Conservation (phyloP, 2,797 vertebrate genomes). For the Avahi laniger region DNA sequence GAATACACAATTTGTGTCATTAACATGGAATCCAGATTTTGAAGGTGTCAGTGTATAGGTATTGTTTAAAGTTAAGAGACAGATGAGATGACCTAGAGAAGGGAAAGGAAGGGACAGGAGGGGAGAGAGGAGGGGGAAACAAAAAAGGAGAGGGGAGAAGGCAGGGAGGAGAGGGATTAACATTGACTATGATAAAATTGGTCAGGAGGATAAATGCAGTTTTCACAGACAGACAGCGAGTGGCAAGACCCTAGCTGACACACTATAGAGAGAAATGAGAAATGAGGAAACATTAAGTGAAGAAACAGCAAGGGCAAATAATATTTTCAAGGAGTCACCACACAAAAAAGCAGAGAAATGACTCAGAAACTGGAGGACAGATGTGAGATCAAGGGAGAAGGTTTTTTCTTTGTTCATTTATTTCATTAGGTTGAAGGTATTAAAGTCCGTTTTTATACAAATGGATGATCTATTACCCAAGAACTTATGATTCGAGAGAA, state of each 20-base stretch:
- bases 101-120: background rate
- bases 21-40: background rate
- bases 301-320: background rate
- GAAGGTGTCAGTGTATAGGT: background rate
- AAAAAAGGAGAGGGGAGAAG: background rate
- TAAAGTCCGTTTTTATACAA: background rate
- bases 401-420: background rate
- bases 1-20: background rate
- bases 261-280: background rate
- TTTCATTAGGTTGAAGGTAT: background rate
- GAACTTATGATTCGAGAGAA: background rate
- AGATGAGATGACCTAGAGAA: background rate
- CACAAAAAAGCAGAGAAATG: background rate
- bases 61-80: background rate
- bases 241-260: background rate
- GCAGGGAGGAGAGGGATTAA: too few relatives aligned
- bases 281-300: background rate
- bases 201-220: background rate
- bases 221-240: background rate
- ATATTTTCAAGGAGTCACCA: background rate
- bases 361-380: background rate
- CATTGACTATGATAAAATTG: background rate
- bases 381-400: background rate
- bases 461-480: background rate
- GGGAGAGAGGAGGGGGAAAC: too few relatives aligned